phyloP scores from a whole-genome alignment of 2,113 vertebrate species.

The Cebidichthys violaceus region DNA sequence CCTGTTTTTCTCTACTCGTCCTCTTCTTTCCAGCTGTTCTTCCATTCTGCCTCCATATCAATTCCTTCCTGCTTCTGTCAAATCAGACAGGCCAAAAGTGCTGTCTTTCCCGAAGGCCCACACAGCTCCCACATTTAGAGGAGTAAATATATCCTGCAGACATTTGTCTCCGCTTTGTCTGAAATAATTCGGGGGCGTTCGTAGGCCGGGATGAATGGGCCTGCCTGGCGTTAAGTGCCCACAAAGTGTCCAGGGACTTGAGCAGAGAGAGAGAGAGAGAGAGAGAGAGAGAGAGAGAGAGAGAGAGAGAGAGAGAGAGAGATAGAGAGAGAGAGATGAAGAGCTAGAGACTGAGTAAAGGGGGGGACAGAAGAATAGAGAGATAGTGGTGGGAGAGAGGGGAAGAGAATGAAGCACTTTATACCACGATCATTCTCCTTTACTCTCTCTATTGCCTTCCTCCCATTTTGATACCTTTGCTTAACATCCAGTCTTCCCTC shows the following conservation, averaged over 20 bases:
- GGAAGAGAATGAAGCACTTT: conserved; percentile 43
- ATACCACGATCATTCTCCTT: conserved; percentile 33
- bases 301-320: conserved; percentile 3
- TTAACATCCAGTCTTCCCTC: conserved; percentile 75
- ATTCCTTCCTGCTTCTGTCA: conserved; percentile 20
- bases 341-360: conserved; percentile 20
- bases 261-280: conserved; percentile 41
- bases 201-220: conserved; percentile 74
- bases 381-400: conserved; percentile 27
- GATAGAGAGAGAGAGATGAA: conserved; percentile 20
- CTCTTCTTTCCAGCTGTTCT: conserved; percentile 16
- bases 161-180: conserved; percentile 84
- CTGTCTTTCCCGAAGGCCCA: not conserved
- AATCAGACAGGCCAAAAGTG: conserved; percentile 47
- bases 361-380: conserved; percentile 32
- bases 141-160: conserved; percentile 72
- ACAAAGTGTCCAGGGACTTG: conserved; percentile 79
- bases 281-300: conserved; percentile 7
- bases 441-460: conserved; percentile 35
- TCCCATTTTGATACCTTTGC: conserved; percentile 60
- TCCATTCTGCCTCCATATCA: conserved; percentile 32
- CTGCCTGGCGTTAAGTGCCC: conserved; percentile 80
- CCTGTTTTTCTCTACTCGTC: not conserved
- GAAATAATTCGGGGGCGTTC: conserved; percentile 80
- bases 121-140: conserved; percentile 38